A percentile compares a stretch with the other conserved stretches of the same genome.
Evolutionary conservation across 2,113 vertebrate genomes (phyloP).

Genomic region (Poecilia latipinna): DNA sequence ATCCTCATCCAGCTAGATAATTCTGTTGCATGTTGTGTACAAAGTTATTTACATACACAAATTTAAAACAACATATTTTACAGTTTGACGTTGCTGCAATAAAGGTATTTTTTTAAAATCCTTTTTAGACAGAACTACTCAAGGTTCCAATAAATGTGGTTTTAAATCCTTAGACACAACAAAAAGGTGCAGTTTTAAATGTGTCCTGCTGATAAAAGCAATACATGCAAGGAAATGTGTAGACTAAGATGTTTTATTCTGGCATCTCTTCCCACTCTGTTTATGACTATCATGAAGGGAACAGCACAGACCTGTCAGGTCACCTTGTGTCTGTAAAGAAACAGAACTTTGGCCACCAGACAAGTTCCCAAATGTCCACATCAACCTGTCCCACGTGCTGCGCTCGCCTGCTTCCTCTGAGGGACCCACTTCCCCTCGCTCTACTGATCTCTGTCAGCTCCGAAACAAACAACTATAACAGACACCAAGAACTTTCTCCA

Average conservation of each 20-base stretch:
- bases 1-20: too few relatives aligned
- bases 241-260: constrained; percentile 11
- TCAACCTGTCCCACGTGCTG: constrained; percentile 69
- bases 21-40: too few relatives aligned
- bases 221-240: not conserved
- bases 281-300: constrained; percentile 15
- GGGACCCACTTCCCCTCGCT: constrained; percentile 67
- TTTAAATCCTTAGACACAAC: not conserved
- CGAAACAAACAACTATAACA: constrained; percentile 53
- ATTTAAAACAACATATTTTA: not conserved
- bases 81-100: not conserved
- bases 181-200: not conserved
- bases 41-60: too few relatives aligned
- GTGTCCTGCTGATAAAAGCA: not conserved
- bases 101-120: not conserved
- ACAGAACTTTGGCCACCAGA: constrained; percentile 37
- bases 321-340: constrained; percentile 44
- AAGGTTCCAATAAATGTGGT: not conserved
- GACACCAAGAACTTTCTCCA: constrained; percentile 36
- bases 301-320: constrained; percentile 23
- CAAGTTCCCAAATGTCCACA: constrained; percentile 53
- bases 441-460: constrained; percentile 54
- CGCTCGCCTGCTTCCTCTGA: constrained; percentile 58
- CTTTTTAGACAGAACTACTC: not conserved
- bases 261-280: constrained; percentile 33